Base-by-base conservation (phyloP, 2,888 invertebrate species). In the Leptopilina drosophilae region DNA sequence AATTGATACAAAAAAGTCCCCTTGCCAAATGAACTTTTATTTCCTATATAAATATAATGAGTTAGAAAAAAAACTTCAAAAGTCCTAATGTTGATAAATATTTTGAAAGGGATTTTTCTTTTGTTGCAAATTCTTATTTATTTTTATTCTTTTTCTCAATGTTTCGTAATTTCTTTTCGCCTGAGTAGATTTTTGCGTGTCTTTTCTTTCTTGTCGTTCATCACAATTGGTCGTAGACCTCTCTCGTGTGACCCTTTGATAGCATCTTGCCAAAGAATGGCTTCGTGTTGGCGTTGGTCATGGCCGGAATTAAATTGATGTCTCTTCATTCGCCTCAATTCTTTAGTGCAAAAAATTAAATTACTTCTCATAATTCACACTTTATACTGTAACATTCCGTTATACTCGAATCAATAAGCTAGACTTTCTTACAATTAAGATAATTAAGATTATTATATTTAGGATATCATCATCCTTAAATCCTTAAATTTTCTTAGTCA, bases 221-320 rank as follows among this genome's bases (percentile, higher is more conserved):
- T 53, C 53, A 56, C 40, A 73, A 56, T 73, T 73, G 56, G 73
- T 59, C 40, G 14, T 56, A 73, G 73, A 73, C 56, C 73, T 73
- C 33, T 40, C 33, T 40, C 73, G 40, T 73, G 40, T 73, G 56
- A 73, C 56, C 73, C 73, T 33, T 53, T 4, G 33, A 73, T 73
- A 56, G 33, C 8, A 56, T 73, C 66, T 40, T 73, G 73, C 56
- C 73, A 73, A 56, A 73, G 73, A 73, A 73, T 73, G 9, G 33
- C 53, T 73, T 56, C 56, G 73, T 73, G 56, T 73, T 73, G 56
- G 56, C 73, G 53, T 56, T 73, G 56, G 56, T 73, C 73, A 73
- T 53, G 73, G 56, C 15, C 56, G 73, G 11, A 40, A 56, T 73
- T 26, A 56, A 73, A 73, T 73, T 33, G n/a, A 62, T 62, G 62